A percentile compares a stretch with the other conserved stretches of the same genome.
phyloP scores from a whole-genome alignment of 2,888 invertebrate genomes.

The Temnothorax unifasciatus region DNA sequence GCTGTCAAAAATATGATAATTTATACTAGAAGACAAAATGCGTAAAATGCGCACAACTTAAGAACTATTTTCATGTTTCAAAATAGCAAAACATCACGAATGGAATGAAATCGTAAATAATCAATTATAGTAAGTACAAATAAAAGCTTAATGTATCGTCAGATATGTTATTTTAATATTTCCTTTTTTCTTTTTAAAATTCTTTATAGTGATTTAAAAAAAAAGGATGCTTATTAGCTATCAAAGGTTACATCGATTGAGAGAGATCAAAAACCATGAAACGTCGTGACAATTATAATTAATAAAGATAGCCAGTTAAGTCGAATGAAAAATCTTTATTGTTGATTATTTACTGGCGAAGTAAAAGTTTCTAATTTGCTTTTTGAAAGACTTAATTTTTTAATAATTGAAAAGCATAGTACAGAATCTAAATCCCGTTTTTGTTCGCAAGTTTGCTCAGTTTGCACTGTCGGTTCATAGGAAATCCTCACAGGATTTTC shows the following conservation, averaged over 20 bases:
- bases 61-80: not conserved
- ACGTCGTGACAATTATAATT: too few relatives aligned
- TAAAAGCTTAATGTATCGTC: not conserved
- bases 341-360: too few relatives aligned
- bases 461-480: constrained; percentile 60
- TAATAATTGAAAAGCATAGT: constrained; percentile 4
- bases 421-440: constrained; percentile 29
- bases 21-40: constrained; percentile 1
- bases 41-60: not conserved
- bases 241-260: too few relatives aligned
- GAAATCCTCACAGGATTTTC: constrained; percentile 64
- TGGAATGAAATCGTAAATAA: not conserved
- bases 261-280: too few relatives aligned
- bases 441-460: constrained; percentile 42
- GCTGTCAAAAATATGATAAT: constrained; percentile 5
- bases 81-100: not conserved
- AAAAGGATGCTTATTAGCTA: too few relatives aligned
- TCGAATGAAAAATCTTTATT: too few relatives aligned
- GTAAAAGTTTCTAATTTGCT: too few relatives aligned
- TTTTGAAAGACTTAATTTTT: constrained; percentile 7
- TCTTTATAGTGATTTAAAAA: too few relatives aligned
- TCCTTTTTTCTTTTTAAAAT: not conserved
- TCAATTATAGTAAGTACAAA: not conserved
- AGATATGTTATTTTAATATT: not conserved
- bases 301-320: too few relatives aligned